Evolutionary conservation across 92 coral and sea anemone species (phyloP).

Genomic region (Porites evermanni): DNA sequence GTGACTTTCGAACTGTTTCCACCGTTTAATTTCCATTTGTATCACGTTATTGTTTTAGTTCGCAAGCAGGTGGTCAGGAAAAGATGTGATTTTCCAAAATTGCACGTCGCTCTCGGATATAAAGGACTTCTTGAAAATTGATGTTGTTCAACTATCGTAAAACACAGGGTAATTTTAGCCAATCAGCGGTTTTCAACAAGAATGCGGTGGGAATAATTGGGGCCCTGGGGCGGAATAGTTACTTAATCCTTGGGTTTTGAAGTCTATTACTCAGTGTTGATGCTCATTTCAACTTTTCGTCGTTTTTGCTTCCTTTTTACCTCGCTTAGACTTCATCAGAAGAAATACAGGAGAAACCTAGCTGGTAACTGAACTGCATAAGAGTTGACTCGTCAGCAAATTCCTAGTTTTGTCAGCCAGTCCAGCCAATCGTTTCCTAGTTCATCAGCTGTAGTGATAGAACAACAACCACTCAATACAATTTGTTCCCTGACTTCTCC

Average conservation of each 20-base stretch:
- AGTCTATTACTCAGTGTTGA: not conserved
- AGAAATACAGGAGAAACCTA: not conserved
- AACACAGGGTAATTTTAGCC: not conserved
- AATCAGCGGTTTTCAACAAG: not conserved
- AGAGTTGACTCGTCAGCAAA: not conserved
- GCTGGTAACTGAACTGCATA: not conserved
- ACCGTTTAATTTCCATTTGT: too few species aligned
- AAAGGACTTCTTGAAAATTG: too few species aligned
- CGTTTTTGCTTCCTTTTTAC: not conserved
- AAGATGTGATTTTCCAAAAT: too few species aligned
- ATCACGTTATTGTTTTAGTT: too few species aligned
- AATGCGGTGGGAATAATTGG: not conserved
- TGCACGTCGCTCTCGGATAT: too few species aligned
- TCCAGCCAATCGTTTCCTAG: not conserved
- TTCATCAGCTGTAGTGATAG: not conserved
- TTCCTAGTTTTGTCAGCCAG: conserved; percentile 5
- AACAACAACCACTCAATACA: not conserved
- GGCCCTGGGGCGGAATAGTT: conserved; percentile 20
- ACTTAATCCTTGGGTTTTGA: not conserved
- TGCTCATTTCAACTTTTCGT: not conserved
- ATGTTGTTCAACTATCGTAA: too few species aligned
- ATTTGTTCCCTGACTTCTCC: not conserved
- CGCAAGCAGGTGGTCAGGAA: too few species aligned
- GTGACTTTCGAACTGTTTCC: too few species aligned
- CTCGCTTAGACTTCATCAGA: not conserved